These are phyloP conservation scores for Cataglyphis rosenhaueri DNA, from an alignment of 2,888 invertebrate species.

Conservation along the genomic window DNA sequence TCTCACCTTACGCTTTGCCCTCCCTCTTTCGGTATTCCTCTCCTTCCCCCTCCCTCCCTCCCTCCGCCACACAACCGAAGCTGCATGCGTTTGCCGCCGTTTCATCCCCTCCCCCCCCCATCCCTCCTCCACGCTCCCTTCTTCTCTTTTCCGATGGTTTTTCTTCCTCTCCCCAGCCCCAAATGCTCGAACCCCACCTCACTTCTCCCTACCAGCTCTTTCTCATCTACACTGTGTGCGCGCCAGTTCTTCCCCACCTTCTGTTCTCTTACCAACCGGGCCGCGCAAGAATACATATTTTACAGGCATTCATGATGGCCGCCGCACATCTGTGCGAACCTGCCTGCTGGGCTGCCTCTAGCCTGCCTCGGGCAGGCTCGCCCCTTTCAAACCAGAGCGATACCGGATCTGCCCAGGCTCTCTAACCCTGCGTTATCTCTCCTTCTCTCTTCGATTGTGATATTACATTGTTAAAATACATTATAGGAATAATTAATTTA, in stretches of 20 bases:
- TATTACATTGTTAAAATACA: not conserved
- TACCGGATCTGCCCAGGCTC: conserved; percentile 54
- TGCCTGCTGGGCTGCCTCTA: conserved; percentile 78
- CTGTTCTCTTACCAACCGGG: conserved; percentile 68
- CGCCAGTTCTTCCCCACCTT: conserved; percentile 53
- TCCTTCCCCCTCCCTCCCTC: conserved; percentile 40
- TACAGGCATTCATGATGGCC: conserved; percentile 86
- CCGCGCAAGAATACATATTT: conserved; percentile 84
- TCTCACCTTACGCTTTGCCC: conserved; percentile 51
- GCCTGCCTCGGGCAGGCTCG: conserved; percentile 74
- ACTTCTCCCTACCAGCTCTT: conserved; percentile 66
- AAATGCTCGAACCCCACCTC: conserved; percentile 52
- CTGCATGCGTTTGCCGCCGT: conserved; percentile 52
- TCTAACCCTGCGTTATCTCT: conserved; percentile 49
- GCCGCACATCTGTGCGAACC: conserved; percentile 85
- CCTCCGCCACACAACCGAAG: conserved; percentile 16
- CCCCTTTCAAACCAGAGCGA: conserved; percentile 66
- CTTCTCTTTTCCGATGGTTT: conserved; percentile 77
- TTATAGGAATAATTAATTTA: conserved; percentile 32
- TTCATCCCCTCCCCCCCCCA: conserved; percentile 8
- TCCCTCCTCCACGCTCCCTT: conserved; percentile 43
- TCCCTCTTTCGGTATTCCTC: conserved; percentile 25
- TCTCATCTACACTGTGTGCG: conserved; percentile 58
- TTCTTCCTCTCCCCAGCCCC: conserved; percentile 71
- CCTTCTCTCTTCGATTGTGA: conserved; percentile 35